These are phyloP conservation scores for Pocota personata DNA, from an alignment of 2,888 invertebrate species.

Conservation along the genomic window DNA sequence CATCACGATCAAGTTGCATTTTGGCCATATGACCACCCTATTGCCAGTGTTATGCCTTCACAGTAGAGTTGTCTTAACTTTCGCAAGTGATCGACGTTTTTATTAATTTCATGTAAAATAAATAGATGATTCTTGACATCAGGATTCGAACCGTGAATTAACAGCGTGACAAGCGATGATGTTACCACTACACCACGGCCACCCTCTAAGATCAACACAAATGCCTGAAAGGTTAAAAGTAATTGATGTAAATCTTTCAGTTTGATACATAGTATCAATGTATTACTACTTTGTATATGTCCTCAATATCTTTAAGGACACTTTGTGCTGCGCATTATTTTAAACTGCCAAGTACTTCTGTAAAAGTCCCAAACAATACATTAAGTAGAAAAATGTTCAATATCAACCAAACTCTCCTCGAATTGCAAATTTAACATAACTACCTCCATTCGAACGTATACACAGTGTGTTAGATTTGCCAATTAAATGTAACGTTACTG, in stretches of 20 bases:
- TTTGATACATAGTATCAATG: background rate
- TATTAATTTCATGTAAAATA: too few species aligned
- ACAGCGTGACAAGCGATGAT: too few species aligned
- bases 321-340: background rate
- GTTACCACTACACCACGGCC: too few species aligned
- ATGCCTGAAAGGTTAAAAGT: background rate
- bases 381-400: background rate
- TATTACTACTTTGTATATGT: background rate
- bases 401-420: background rate
- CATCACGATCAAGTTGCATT: too few species aligned
- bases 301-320: background rate
- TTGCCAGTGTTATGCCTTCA: too few species aligned
- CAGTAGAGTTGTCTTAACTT: too few species aligned
- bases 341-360: background rate
- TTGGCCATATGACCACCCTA: too few species aligned
- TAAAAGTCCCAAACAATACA: background rate
- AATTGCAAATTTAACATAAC: conserved; percentile 3
- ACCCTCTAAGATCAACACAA: background rate
- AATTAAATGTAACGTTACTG: conserved; percentile 23
- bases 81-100: too few species aligned
- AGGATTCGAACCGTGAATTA: too few species aligned
- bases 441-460: background rate
- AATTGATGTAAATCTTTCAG: background rate
- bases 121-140: too few species aligned
- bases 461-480: background rate